phyloP scores from a whole-genome alignment of 2,113 vertebrate species.

The Elephantulus edwardii region DNA sequence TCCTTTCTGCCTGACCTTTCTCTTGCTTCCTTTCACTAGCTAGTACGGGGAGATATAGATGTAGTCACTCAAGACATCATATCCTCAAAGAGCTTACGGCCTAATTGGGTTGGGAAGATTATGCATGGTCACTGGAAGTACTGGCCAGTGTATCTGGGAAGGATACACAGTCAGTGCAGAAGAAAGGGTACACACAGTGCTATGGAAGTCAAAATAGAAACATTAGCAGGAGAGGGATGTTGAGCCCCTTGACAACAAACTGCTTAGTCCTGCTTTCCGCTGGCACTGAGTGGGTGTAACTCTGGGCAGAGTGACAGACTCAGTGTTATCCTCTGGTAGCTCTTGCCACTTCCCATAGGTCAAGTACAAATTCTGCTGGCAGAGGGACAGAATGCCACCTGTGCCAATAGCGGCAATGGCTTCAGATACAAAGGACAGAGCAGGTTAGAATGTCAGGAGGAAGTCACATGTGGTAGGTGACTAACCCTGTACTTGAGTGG shows the following conservation, averaged over 20 bases:
- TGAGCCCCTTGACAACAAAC: not conserved
- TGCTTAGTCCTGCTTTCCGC: slow-evolving; percentile 5
- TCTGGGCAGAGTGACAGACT: not conserved
- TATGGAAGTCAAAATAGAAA: not conserved
- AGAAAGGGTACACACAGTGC: not conserved
- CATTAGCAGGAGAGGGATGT: not conserved
- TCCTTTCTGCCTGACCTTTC: slow-evolving; percentile 76
- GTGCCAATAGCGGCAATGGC: slow-evolving; percentile 21
- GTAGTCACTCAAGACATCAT: slow-evolving; percentile 43
- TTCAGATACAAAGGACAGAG: slow-evolving; percentile 50
- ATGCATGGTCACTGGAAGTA: not conserved
- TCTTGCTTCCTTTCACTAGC: slow-evolving; percentile 70
- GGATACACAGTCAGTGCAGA: not conserved
- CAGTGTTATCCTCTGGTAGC: not conserved
- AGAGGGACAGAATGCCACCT: slow-evolving; percentile 29
- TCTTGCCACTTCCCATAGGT: slow-evolving; percentile 9
- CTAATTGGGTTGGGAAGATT: not conserved
- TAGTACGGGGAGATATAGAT: slow-evolving; percentile 23
- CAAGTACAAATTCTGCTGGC: slow-evolving; percentile 48
- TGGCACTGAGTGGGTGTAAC: not conserved
- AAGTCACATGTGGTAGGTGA: slow-evolving; percentile 62
- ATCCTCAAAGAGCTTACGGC: slow-evolving; percentile 26
- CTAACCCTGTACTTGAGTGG: slow-evolving; percentile 29
- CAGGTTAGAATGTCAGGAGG: slow-evolving; percentile 61
- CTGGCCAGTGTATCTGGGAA: not conserved